These are phyloP conservation scores for Drosophila guanche DNA, from an alignment of 1,140 invertebrate species.

Conservation along the genomic window DNA sequence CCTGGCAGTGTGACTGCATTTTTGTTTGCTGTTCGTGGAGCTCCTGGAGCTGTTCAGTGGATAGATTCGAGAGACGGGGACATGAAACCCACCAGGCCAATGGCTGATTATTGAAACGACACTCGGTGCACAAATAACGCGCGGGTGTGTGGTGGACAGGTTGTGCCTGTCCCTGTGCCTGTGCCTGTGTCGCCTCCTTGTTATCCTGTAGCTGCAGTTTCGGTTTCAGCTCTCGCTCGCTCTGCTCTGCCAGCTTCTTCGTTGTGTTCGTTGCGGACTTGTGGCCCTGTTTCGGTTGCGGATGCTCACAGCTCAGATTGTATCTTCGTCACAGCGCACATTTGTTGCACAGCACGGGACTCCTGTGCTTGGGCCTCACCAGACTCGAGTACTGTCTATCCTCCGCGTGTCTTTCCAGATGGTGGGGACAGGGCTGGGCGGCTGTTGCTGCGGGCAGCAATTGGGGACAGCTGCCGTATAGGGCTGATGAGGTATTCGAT, in stretches of 20 bases:
- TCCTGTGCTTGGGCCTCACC: conserved; percentile 55
- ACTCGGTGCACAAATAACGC: conserved; percentile 72
- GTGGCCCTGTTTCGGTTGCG: conserved; percentile 58
- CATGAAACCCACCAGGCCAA: conserved; percentile 82
- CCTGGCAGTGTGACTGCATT: conserved; percentile 61
- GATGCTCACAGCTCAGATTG: conserved; percentile 80
- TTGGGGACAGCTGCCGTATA: conserved; percentile 80
- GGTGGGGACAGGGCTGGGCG: conserved; percentile 21
- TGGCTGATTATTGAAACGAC: conserved; percentile 80
- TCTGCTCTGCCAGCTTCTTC: conserved; percentile 4
- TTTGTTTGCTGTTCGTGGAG: conserved; percentile 29
- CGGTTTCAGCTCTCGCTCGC: conserved; percentile 6
- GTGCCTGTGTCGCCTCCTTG: conserved; percentile 6
- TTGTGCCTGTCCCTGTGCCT: not conserved
- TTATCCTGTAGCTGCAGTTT: not conserved
- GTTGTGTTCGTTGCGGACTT: not conserved
- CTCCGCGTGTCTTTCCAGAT: conserved; percentile 10
- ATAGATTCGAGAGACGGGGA: conserved; percentile 72
- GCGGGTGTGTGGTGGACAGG: conserved; percentile 31
- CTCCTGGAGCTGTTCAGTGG: conserved; percentile 36
- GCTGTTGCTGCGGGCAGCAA: conserved; percentile 42
- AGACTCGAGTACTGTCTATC: conserved; percentile 61
- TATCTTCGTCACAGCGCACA: conserved; percentile 83
- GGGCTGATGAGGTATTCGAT: conserved; percentile 77
- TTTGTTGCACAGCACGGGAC: conserved; percentile 76